A percentile compares a stretch with the other conserved stretches of the same genome.
Evolutionary conservation across 2,797 vertebrate genomes (phyloP).

Genomic region (Pagetopsis macropterus): DNA sequence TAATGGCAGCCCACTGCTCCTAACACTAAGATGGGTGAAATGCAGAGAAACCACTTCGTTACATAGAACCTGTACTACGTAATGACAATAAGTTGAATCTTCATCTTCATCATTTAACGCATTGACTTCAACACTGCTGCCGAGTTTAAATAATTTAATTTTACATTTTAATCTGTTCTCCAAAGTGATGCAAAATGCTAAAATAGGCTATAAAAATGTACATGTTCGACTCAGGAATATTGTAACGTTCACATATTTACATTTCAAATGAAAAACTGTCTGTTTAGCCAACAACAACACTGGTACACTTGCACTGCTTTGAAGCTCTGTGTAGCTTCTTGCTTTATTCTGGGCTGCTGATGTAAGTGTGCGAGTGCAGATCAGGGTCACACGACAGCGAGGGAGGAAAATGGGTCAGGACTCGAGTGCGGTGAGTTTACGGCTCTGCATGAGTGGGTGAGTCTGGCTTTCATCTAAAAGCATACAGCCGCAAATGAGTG

Average conservation of each 20-base stretch:
- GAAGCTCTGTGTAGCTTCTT: neutral
- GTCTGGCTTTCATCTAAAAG: neutral
- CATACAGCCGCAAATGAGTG: neutral
- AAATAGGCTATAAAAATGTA: neutral
- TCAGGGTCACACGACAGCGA: neutral
- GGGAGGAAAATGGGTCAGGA: conserved; percentile 2
- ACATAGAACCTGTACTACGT: no score
- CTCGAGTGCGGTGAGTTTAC: neutral
- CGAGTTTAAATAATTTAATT: neutral
- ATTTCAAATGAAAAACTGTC: neutral
- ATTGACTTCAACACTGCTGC: neutral
- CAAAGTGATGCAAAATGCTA: neutral
- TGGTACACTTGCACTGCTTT: neutral
- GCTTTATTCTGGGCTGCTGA: neutral
- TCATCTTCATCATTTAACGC: no score
- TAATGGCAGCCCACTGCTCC: no score
- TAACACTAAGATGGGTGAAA: no score
- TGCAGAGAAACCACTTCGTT: no score
- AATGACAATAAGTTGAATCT: no score
- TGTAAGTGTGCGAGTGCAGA: neutral
- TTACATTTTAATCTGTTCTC: neutral
- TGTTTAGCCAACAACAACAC: neutral
- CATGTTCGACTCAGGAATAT: neutral
- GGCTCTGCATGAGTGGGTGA: neutral
- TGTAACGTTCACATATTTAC: neutral